These are phyloP conservation scores for Xylota segnis DNA, from an alignment of 2,888 invertebrate species.

Conservation along the genomic window DNA sequence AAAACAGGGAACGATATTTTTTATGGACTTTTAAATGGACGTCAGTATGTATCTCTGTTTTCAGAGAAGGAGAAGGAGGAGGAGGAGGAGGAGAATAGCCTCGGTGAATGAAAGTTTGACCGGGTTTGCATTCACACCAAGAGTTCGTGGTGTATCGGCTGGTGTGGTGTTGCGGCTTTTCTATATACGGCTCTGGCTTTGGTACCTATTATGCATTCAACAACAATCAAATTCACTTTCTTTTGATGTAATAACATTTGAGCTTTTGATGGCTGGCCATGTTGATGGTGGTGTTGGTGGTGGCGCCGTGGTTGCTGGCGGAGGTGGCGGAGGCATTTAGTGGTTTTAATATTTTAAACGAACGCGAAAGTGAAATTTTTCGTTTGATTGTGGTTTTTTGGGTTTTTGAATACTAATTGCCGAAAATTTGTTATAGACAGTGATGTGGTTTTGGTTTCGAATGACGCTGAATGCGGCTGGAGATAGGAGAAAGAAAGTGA, in stretches of 20 bases:
- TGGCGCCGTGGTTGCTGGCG: neutral
- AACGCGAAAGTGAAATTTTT: slow-evolving; percentile 38
- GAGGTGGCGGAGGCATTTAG: neutral
- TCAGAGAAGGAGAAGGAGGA: neutral
- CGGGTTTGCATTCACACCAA: slow-evolving; percentile 48
- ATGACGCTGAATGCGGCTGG: neutral
- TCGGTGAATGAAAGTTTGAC: slow-evolving; percentile 59
- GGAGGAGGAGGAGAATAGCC: neutral
- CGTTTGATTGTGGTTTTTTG: slow-evolving; percentile 15
- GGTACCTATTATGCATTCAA: slow-evolving; percentile 68
- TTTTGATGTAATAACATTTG: slow-evolving; percentile 63
- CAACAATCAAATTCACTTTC: slow-evolving; percentile 74
- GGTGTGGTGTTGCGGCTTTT: neutral
- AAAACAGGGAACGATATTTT: slow-evolving; percentile 34
- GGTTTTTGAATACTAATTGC: slow-evolving; percentile 35
- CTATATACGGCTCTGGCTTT: slow-evolving; percentile 15
- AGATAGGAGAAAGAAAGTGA: neutral
- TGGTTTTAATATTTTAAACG: slow-evolving; percentile 26
- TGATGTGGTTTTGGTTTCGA: neutral
- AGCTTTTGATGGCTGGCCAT: neutral
- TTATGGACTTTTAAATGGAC: slow-evolving; percentile 55
- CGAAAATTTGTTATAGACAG: slow-evolving; percentile 9
- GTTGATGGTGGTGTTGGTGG: neutral
- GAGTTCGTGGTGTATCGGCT: slow-evolving; percentile 2
- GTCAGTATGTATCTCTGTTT: neutral